These are phyloP conservation scores for Cyphomyrus discorhynchus DNA, from an alignment of 2,113 vertebrate species.

Conservation along the genomic window DNA sequence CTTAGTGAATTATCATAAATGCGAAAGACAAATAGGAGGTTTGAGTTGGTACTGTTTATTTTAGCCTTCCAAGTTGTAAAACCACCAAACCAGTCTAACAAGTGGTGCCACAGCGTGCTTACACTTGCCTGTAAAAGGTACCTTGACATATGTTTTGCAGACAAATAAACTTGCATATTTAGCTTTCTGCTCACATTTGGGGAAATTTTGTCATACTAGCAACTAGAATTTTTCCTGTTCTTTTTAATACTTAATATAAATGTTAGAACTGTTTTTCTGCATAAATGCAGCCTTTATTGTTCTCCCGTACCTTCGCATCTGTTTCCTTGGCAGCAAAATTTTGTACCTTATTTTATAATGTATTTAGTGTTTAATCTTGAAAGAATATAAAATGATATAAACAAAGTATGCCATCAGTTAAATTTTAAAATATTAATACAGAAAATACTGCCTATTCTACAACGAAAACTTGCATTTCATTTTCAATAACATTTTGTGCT, in stretches of 20 bases:
- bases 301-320: not conserved
- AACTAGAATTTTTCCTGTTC: not conserved
- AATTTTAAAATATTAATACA: not conserved
- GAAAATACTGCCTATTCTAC: not conserved
- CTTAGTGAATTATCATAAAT: not conserved
- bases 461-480: not conserved
- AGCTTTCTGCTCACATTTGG: not conserved
- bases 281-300: not conserved
- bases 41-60: not conserved
- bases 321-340: not conserved
- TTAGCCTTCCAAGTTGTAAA: not conserved
- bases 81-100: conserved; percentile 13
- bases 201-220: not conserved
- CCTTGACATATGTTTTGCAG: not conserved
- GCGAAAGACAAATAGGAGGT: not conserved
- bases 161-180: not conserved
- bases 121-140: conserved; percentile 1
- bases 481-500: not conserved
- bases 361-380: not conserved
- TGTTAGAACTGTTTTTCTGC: not conserved
- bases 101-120: not conserved
- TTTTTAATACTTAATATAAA: not conserved
- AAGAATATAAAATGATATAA: not conserved
- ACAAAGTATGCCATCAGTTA: not conserved
- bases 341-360: not conserved